Percentiles rank a stretch among this genome's conserved stretches.
phyloP scores from a whole-genome alignment of 2,888 invertebrate genomes.

The Cheiracanthium punctorium region DNA sequence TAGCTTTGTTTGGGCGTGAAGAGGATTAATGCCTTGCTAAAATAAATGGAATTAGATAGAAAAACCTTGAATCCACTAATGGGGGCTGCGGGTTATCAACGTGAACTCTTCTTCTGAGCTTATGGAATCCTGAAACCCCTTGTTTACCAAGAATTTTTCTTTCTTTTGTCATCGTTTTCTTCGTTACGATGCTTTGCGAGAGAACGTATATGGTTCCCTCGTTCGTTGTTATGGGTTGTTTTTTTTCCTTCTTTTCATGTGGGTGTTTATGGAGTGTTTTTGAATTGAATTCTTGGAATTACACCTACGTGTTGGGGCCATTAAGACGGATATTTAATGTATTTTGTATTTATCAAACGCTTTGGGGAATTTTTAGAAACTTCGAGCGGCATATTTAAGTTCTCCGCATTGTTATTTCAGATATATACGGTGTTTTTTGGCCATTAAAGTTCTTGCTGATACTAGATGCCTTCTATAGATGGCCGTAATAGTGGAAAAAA shows the following conservation, averaged over 20 bases:
- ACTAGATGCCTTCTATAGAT: too few species aligned
- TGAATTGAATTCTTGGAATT: not conserved
- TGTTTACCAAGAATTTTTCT: not conserved
- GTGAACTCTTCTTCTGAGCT: not conserved
- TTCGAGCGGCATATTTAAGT: too few species aligned
- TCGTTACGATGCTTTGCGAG: too few species aligned
- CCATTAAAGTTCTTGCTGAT: too few species aligned
- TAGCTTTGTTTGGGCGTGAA: not conserved
- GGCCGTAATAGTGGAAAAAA: too few species aligned
- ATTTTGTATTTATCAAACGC: too few species aligned
- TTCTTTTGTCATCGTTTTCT: not conserved
- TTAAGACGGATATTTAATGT: too few species aligned
- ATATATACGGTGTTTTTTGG: too few species aligned
- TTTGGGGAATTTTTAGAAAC: too few species aligned
- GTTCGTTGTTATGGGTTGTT: not conserved
- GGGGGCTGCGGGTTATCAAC: slow-evolving; percentile 48
- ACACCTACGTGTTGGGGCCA: not conserved
- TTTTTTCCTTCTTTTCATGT: not conserved
- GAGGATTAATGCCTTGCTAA: slow-evolving; percentile 3
- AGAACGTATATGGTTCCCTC: too few species aligned
- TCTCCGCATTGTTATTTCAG: too few species aligned
- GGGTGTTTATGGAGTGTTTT: not conserved
- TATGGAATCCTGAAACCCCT: not conserved
- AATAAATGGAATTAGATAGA: slow-evolving; percentile 9
- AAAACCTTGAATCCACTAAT: slow-evolving; percentile 42